These are phyloP conservation scores for Sinopyrophorus schimmeli DNA, from an alignment of 2,888 invertebrate genomes.

Conservation along the genomic window DNA sequence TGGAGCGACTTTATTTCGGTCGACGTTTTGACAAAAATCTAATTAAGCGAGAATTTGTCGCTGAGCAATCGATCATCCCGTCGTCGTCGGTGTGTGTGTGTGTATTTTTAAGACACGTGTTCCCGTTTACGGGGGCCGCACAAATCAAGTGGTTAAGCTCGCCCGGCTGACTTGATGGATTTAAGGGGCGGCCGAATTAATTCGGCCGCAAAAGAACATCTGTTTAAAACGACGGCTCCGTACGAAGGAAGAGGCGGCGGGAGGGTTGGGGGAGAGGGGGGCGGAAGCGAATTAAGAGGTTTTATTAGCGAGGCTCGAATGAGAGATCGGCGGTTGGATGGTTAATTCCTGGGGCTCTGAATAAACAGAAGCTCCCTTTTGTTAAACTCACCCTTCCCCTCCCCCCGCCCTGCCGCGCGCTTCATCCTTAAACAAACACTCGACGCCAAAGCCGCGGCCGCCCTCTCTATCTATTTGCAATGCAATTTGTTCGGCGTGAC, in stretches of 20 bases:
- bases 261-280: constrained; percentile 30
- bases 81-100: constrained; percentile 36
- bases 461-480: constrained; percentile 47
- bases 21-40: no score
- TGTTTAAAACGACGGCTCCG: no score
- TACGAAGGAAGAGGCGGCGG: no score
- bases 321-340: constrained; percentile 48
- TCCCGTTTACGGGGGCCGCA: constrained; percentile 43
- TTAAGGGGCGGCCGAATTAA: no score
- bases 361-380: constrained; percentile 49
- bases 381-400: no score
- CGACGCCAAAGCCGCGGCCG: constrained; percentile 50
- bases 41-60: no score
- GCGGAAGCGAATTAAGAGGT: constrained; percentile 50
- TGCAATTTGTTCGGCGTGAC: constrained; percentile 50
- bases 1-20: no score
- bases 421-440: constrained; percentile 51
- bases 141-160: constrained; percentile 37
- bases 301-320: constrained; percentile 50
- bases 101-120: constrained; percentile 43
- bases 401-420: no score
- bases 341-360: constrained; percentile 53
- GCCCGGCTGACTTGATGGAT: no score
- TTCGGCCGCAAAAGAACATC: no score
- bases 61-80: constrained; percentile 41